Evolutionary conservation across 2,113 vertebrate genomes (phyloP).

Genomic region (Pelecanoides urinatrix): DNA sequence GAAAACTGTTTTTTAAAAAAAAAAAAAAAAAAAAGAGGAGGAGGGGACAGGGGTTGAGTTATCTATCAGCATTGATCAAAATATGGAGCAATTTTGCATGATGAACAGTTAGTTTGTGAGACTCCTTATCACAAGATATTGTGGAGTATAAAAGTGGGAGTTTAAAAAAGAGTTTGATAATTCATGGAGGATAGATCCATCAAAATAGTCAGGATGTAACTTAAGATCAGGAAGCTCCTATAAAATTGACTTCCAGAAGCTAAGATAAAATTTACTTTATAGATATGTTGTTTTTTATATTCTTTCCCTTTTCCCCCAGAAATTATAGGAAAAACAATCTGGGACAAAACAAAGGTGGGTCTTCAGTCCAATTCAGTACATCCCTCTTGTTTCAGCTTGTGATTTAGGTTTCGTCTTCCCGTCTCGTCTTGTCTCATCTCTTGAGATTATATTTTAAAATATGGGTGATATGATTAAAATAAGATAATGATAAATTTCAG

Average conservation of each 20-base stretch:
- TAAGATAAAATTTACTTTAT: background rate
- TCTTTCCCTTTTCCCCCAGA: background rate
- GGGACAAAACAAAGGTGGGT: background rate
- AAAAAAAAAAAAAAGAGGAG: background rate
- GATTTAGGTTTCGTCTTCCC: background rate
- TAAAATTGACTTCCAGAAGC: background rate
- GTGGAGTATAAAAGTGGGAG: background rate
- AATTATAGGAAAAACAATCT: background rate
- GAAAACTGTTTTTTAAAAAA: background rate
- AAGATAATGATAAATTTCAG: background rate
- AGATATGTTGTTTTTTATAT: background rate
- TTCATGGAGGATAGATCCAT: background rate
- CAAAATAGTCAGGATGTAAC: background rate
- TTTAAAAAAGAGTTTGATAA: background rate
- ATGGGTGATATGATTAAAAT: background rate
- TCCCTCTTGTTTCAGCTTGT: background rate
- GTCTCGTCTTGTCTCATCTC: background rate
- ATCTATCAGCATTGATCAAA: background rate
- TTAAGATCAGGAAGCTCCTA: background rate
- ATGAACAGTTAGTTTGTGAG: background rate
- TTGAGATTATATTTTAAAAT: background rate
- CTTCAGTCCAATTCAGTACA: background rate
- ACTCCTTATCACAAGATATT: background rate
- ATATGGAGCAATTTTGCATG: background rate
- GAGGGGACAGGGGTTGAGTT: background rate